Percentiles rank a stretch among this genome's conserved stretches.
Evolutionary conservation across 2,113 vertebrate genomes (phyloP).

Genomic region (Cacatua alba): DNA sequence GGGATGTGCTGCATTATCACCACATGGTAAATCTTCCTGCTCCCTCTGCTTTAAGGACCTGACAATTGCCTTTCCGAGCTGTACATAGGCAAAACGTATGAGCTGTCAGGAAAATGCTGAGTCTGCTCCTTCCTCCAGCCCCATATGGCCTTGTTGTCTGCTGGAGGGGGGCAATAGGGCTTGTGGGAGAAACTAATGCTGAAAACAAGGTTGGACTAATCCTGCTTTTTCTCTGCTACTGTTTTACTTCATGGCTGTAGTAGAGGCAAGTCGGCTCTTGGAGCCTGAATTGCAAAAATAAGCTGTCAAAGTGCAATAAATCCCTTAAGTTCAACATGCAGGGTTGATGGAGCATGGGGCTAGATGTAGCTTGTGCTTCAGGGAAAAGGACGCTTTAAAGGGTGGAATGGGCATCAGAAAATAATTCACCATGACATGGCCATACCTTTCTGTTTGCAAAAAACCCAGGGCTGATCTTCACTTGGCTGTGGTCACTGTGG

Average conservation of each 20-base stretch:
- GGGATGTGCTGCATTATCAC: not conserved
- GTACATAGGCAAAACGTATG: not conserved
- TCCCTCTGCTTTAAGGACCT: not conserved
- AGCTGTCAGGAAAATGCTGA: not conserved
- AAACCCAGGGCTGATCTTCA: not conserved
- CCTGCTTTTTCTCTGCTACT: not conserved
- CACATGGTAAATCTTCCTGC: not conserved
- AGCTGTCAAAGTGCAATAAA: not conserved
- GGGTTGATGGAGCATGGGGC: not conserved
- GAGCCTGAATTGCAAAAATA: not conserved
- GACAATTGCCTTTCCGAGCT: not conserved
- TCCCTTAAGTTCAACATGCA: not conserved
- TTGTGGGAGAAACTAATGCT: not conserved
- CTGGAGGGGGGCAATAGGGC: not conserved
- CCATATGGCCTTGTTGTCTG: not conserved
- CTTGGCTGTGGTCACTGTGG: not conserved
- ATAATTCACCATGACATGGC: not conserved
- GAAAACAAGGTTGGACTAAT: not conserved
- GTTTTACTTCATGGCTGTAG: not conserved
- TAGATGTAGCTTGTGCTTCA: not conserved
- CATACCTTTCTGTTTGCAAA: not conserved
- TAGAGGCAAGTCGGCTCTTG: not conserved
- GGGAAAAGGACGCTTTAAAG: not conserved
- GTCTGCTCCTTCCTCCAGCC: not conserved
- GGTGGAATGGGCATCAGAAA: not conserved